These are phyloP conservation scores for Leptinotarsa undecemlineata DNA, from an alignment of 1,140 invertebrate genomes.

Conservation along the genomic window DNA sequence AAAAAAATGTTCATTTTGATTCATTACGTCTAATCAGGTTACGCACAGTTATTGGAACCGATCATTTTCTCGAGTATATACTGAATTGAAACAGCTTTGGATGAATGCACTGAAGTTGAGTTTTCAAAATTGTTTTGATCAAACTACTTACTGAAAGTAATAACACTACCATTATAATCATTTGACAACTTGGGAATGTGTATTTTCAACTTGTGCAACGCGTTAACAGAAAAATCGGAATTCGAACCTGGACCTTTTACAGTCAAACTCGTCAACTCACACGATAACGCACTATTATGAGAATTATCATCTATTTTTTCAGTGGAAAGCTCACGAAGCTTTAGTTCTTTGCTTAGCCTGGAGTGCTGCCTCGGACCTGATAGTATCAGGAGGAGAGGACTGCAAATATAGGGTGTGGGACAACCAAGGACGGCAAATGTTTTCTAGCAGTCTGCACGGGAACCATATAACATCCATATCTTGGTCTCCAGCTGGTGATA, in stretches of 20 bases:
- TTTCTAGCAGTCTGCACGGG: slow-evolving; percentile 78
- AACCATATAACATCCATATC: slow-evolving; percentile 89
- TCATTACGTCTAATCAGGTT: too few relatives aligned
- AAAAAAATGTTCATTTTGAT: too few relatives aligned
- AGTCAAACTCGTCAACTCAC: too few relatives aligned
- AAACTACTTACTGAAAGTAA: too few relatives aligned
- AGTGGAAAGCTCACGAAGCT: slow-evolving; percentile 97
- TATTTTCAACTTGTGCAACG: neutral
- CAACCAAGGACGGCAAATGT: slow-evolving; percentile 83
- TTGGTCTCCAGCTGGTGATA: slow-evolving; percentile 88
- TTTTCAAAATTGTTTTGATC: too few relatives aligned
- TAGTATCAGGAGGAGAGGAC: slow-evolving; percentile 94
- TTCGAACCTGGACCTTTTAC: neutral
- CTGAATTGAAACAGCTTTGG: too few relatives aligned
- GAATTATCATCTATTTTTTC: slow-evolving; percentile 48
- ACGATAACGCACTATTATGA: too few relatives aligned
- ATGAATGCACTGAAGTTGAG: too few relatives aligned
- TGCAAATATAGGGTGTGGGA: slow-evolving; percentile 96
- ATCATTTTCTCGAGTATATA: too few relatives aligned
- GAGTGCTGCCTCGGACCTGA: slow-evolving; percentile 84
- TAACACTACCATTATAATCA: too few relatives aligned
- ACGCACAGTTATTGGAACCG: too few relatives aligned
- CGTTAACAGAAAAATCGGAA: neutral
- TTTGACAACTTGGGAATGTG: neutral
- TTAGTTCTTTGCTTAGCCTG: slow-evolving; percentile 86